phyloP scores from a whole-genome alignment of 35 echinoderm and acorn worm species.

The Patiria miniata region DNA sequence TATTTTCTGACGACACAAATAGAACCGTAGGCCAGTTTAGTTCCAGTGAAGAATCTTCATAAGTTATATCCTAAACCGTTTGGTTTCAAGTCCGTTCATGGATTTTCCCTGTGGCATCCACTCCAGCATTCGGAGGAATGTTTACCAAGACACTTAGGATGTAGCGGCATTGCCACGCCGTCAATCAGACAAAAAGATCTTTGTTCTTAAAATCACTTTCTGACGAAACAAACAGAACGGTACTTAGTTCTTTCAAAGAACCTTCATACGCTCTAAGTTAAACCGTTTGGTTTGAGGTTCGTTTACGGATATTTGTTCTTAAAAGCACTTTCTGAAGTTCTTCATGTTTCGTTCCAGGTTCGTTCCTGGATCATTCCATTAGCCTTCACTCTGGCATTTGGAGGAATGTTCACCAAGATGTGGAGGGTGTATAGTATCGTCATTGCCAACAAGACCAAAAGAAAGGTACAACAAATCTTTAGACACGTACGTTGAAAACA shows the following conservation, averaged over 20 bases:
- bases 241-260: neutral
- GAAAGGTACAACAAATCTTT: constrained; percentile 50
- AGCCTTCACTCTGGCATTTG: constrained; percentile 85
- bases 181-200: no score
- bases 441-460: constrained; percentile 65
- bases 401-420: constrained; percentile 96
- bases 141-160: neutral
- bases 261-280: neutral
- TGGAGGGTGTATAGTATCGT: constrained; percentile 91
- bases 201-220: no score
- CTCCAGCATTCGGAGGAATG: neutral
- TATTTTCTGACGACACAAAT: no score
- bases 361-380: constrained; percentile 66
- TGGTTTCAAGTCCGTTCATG: no score
- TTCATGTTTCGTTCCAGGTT: constrained; percentile 43
- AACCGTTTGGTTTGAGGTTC: no score
- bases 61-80: no score
- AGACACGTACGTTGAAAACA: no score
- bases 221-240: neutral
- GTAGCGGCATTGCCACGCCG: neutral
- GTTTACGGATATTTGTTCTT: no score
- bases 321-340: no score
- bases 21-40: no score
- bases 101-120: neutral
- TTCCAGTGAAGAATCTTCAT: no score